These are phyloP conservation scores for Tipula unca DNA, from an alignment of 2,888 invertebrate species.

Conservation along the genomic window DNA sequence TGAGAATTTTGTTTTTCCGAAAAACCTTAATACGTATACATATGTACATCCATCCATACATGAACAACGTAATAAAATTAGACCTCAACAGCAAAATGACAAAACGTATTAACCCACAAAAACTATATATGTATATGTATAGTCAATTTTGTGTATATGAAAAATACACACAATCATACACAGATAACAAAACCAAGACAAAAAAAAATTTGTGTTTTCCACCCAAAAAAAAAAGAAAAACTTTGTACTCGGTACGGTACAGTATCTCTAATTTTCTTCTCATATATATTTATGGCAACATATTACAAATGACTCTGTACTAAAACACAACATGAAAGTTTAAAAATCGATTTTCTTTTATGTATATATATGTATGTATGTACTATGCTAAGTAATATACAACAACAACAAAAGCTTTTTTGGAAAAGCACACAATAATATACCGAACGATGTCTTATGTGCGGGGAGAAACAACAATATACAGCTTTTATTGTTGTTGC, in stretches of 20 bases:
- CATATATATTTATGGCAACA: not conserved
- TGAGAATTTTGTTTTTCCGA: not conserved
- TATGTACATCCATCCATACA: too few species aligned
- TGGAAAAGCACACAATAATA: not conserved
- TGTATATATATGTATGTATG: too few species aligned
- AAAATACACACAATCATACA: not conserved
- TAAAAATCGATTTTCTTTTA: constrained; percentile 14
- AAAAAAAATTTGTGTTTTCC: not conserved
- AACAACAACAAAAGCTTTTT: not conserved
- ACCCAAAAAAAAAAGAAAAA: not conserved
- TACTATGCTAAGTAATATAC: not conserved
- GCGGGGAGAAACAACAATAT: too few species aligned
- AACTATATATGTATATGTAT: not conserved
- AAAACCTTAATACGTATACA: not conserved
- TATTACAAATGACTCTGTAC: not conserved
- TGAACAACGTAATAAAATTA: not conserved
- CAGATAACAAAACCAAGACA: not conserved
- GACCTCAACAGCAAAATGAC: not conserved
- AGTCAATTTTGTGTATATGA: not conserved
- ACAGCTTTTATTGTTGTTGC: not conserved
- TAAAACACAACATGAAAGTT: not conserved
- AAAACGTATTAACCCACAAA: not conserved
- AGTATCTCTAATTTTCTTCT: not conserved
- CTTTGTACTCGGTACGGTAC: not conserved
- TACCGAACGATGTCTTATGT: not conserved